Base-by-base conservation (phyloP, 2,113 vertebrate genomes). In the Panurus biarmicus region DNA sequence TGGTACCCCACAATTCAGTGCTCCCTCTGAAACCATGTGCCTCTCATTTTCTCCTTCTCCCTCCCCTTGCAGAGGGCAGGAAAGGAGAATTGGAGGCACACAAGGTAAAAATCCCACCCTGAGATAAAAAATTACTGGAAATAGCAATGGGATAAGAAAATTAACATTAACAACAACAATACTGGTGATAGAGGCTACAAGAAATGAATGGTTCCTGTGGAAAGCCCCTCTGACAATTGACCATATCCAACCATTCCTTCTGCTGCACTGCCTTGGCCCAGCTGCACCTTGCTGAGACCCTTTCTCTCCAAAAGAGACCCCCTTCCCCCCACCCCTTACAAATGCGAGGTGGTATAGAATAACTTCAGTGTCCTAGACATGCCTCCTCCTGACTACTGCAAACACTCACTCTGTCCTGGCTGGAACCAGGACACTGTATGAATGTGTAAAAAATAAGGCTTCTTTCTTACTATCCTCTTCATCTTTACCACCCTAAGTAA, bases 21-120 rank as follows among this genome's bases (percentile, higher is more conserved):
- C n/a, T 67, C 5, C 36, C 17, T 18, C 28, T 74, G 38, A 81
- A 74, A 47, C 24, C 38, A 67, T 25, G 20, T 53, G 25, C 25
- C 14, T 3, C 17, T 54, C 35, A 54, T 53, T 82, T 45, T 6
- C 31, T 21, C 14, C 29, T 4, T 66, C 23, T 44, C 33, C 24
- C 10, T 82, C 14, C 25, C 25, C 10, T 40, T 54, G 12, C 54
- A 47, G 44, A 21, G 62, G 29, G n/a, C 2, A 0, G 12, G 29
- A 75, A 40, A 71, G 64, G 23, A 53, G 40, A 75, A 61, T 2
- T 40, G 17, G 21, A 54, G 25, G 47, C 8, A 31, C 21, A 75
- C 35, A 67, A 69, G 25, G 25, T 54, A 33, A 64, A 65, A 26
- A 67, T 60, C 7, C 14, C 0, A 0, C 20, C 0, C 0, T 35